Conservation (phyloP, 2,797 vertebrate genomes). For the Pterois miles region DNA sequence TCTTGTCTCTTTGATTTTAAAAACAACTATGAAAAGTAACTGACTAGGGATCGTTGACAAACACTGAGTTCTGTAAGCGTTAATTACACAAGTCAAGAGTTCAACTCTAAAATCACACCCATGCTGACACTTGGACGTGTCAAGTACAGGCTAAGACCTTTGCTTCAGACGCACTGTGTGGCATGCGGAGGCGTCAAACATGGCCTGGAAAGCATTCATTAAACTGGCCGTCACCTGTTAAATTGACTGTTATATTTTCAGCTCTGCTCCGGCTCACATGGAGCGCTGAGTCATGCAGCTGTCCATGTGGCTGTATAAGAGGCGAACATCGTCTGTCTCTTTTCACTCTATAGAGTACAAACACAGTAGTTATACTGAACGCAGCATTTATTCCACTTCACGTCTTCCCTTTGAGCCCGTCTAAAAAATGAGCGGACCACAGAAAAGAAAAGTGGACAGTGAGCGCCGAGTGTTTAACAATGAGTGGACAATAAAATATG, state of each 20-base stretch:
- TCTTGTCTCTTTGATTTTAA: slow-evolving; percentile 33
- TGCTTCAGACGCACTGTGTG: not conserved
- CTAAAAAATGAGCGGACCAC: too few species aligned
- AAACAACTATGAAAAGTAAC: too few species aligned
- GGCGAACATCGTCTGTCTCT: too few species aligned
- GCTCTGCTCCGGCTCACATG: not conserved
- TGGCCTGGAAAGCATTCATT: slow-evolving; percentile 43
- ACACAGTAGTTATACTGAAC: too few species aligned
- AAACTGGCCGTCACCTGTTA: slow-evolving; percentile 40
- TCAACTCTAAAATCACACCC: slow-evolving; percentile 18
- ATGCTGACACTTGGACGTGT: slow-evolving; percentile 26
- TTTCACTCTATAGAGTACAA: too few species aligned
- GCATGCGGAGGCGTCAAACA: slow-evolving; percentile 42
- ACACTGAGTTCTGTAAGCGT: not conserved
- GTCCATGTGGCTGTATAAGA: too few species aligned
- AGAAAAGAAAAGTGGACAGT: too few species aligned
- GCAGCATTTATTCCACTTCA: too few species aligned
- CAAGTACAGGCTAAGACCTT: slow-evolving; percentile 31
- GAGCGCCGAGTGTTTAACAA: too few species aligned
- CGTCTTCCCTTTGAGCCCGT: too few species aligned
- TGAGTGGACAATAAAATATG: too few species aligned
- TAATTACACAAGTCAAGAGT: slow-evolving; percentile 63
- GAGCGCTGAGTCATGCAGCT: slow-evolving; percentile 17
- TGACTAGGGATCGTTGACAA: too few species aligned
- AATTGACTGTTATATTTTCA: slow-evolving; percentile 26